Conservation (phyloP, 2,113 vertebrate genomes). For the Sminthopsis crassicaudata region DNA sequence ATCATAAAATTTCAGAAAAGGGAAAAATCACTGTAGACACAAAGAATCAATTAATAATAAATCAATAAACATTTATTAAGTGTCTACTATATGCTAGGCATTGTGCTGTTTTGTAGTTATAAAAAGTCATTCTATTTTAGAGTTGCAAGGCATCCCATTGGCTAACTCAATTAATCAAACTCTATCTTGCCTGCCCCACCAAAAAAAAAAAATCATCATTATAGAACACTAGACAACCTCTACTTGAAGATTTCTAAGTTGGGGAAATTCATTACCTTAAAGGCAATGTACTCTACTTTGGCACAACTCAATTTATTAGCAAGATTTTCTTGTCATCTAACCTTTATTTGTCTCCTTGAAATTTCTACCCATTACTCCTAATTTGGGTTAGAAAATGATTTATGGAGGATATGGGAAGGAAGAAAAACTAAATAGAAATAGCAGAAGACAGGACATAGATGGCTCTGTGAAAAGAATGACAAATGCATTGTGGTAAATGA, state of each 20-base stretch:
- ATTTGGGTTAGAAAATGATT: background rate
- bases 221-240: background rate
- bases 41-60: no score
- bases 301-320: background rate
- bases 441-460: background rate
- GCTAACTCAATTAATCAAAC: background rate
- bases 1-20: constrained; percentile 16
- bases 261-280: background rate
- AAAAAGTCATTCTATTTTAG: background rate
- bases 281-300: background rate
- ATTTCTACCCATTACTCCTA: background rate
- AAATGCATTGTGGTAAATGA: background rate
- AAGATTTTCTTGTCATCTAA: background rate
- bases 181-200: background rate
- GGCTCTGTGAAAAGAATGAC: background rate
- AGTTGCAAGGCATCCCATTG: background rate
- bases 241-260: background rate
- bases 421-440: background rate
- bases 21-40: background rate
- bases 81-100: no score
- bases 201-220: background rate
- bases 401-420: background rate
- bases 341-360: background rate
- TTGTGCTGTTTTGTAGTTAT: background rate
- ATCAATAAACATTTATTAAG: no score